phyloP scores from a whole-genome alignment of 2,888 invertebrate species.

The Melinaea menophilus region DNA sequence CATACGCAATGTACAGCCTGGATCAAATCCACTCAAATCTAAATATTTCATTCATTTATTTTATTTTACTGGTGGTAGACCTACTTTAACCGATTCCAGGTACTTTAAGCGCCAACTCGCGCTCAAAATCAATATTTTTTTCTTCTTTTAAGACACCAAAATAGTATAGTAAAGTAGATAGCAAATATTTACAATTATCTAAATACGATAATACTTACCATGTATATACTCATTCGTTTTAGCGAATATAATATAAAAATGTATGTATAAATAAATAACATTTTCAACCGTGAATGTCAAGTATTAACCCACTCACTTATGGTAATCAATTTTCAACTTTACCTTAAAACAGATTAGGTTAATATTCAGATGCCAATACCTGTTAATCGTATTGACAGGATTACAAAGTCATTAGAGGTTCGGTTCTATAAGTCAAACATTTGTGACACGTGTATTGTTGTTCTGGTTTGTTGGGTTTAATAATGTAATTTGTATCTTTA shows the following conservation, averaged over 20 bases:
- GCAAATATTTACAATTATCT: no score
- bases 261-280: conserved; percentile 41
- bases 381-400: conserved; percentile 26
- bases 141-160: no score
- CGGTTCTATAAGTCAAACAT: conserved; percentile 23
- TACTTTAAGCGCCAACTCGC: no score
- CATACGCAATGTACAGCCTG: conserved; percentile 30
- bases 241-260: no score
- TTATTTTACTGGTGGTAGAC: background rate
- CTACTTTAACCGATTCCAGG: background rate
- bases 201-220: no score
- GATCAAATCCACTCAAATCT: conserved; percentile 10
- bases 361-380: conserved; percentile 20
- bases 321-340: conserved; percentile 26
- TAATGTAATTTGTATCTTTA: background rate
- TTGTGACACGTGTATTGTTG: conserved; percentile 12
- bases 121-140: no score
- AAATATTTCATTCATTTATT: background rate
- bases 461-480: background rate
- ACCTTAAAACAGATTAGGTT: conserved; percentile 22
- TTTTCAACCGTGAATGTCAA: conserved; percentile 47
- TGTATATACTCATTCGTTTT: no score
- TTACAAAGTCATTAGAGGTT: conserved; percentile 32
- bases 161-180: no score
- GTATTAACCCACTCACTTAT: conserved; percentile 32